Evolutionary conservation across 2,113 vertebrate species (phyloP).

Genomic region (Neotoma lepida): DNA sequence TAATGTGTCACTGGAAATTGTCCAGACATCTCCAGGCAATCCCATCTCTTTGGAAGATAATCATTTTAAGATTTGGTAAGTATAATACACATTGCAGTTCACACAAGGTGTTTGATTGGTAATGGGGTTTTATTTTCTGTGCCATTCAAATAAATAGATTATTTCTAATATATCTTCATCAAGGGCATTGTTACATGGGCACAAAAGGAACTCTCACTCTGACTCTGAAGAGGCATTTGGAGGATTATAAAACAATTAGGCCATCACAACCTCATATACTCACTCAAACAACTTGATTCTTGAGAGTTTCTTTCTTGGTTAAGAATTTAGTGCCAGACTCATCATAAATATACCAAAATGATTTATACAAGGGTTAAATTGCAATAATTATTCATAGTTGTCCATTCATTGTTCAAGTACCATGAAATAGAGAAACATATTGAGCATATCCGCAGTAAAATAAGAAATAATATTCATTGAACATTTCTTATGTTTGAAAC

Average conservation of each 20-base stretch:
- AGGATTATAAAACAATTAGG: neutral
- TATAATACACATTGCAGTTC: neutral
- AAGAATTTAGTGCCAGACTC: conserved; percentile 34
- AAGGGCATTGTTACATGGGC: neutral
- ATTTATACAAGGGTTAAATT: conserved; percentile 1
- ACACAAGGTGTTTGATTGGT: neutral
- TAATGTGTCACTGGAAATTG: conserved; percentile 27
- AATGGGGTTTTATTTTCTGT: neutral
- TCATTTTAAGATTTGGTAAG: conserved; percentile 41
- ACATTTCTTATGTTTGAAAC: neutral
- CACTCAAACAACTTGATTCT: neutral
- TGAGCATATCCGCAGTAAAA: conserved; percentile 31
- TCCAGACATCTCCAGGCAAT: neutral
- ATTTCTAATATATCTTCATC: neutral
- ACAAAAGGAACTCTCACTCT: neutral
- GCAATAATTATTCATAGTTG: conserved; percentile 1
- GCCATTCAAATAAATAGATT: conserved; percentile 17
- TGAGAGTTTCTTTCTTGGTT: conserved; percentile 31
- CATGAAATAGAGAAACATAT: neutral
- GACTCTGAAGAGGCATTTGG: neutral
- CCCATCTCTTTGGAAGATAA: conserved; percentile 9
- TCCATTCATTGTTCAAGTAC: conserved; percentile 10
- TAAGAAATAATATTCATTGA: neutral
- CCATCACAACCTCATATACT: conserved; percentile 15
- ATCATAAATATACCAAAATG: conserved; percentile 35